These are phyloP conservation scores for Catocala fraxini DNA, from an alignment of 2,888 invertebrate species.

Conservation along the genomic window DNA sequence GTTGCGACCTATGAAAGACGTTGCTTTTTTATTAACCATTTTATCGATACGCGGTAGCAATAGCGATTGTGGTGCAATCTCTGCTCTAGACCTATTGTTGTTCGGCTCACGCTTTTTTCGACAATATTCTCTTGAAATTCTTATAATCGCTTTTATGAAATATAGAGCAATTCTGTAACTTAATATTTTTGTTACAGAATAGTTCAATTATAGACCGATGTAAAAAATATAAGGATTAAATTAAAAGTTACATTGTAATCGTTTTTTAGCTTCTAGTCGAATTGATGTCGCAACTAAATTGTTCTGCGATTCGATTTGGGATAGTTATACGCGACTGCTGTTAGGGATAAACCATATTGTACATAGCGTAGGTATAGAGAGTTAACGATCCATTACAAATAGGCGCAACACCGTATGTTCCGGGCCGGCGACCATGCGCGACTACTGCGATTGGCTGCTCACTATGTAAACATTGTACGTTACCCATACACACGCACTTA, in stretches of 20 bases:
- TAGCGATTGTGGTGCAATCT: conserved; percentile 58
- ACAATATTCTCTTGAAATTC: conserved; percentile 51
- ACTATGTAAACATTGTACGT: conserved; percentile 36
- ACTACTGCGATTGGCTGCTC: conserved; percentile 60
- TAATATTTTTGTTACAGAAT: conserved; percentile 27
- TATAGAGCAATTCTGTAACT: conserved; percentile 18
- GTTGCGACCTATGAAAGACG: conserved; percentile 58
- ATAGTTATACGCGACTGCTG: no score
- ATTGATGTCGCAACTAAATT: background rate
- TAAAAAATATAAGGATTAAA: conserved; percentile 13
- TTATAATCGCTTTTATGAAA: conserved; percentile 46
- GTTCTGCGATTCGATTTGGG: background rate
- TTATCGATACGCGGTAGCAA: conserved; percentile 67
- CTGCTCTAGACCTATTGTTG: conserved; percentile 62
- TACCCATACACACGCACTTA: conserved; percentile 13
- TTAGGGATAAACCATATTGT: conserved; percentile 16
- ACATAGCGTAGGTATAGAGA: conserved; percentile 9
- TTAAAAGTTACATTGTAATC: conserved; percentile 1
- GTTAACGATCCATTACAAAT: conserved; percentile 39
- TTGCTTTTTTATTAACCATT: conserved; percentile 58
- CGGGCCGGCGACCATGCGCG: conserved; percentile 60
- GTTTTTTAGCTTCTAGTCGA: background rate
- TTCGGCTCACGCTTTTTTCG: conserved; percentile 60
- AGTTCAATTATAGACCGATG: conserved; percentile 17
- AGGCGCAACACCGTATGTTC: conserved; percentile 48